These are phyloP conservation scores for Scaptomyza flava DNA, from an alignment of 2,888 invertebrate species.

Conservation along the genomic window DNA sequence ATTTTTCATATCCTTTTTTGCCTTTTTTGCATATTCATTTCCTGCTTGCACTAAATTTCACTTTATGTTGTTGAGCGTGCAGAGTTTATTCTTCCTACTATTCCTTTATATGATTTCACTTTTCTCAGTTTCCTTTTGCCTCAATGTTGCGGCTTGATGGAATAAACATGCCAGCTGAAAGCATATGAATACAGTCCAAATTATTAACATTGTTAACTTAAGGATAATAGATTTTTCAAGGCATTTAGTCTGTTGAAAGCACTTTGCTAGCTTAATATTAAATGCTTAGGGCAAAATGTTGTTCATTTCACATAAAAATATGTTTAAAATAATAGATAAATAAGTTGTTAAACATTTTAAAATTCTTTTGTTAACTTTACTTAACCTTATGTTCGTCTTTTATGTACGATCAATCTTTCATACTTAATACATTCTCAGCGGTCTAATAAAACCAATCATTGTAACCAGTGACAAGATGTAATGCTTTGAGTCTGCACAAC, in stretches of 20 bases:
- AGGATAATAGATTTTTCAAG: not conserved
- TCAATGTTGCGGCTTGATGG: not conserved
- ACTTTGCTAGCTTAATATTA: too few species aligned
- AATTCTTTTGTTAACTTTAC: too few species aligned
- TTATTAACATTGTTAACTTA: not conserved
- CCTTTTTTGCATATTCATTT: constrained; percentile 76
- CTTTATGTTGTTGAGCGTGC: constrained; percentile 23
- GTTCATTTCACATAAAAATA: too few species aligned
- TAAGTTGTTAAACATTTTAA: too few species aligned
- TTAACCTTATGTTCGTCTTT: too few species aligned
- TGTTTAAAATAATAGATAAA: too few species aligned
- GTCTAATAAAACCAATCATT: constrained; percentile 37
- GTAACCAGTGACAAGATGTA: constrained; percentile 19
- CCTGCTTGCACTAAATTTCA: constrained; percentile 54
- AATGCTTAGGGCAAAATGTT: too few species aligned
- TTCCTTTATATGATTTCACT: constrained; percentile 29
- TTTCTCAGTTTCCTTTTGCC: constrained; percentile 10
- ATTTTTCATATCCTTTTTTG: constrained; percentile 75
- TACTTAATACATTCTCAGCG: not conserved
- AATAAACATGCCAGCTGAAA: constrained; percentile 15
- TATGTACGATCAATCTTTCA: too few species aligned
- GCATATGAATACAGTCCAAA: not conserved
- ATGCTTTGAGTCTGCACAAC: constrained; percentile 6
- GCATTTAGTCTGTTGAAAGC: too few species aligned
- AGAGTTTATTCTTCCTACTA: constrained; percentile 7